Conservation (phyloP, 2,113 vertebrate species). For the Corythoichthys intestinalis region DNA sequence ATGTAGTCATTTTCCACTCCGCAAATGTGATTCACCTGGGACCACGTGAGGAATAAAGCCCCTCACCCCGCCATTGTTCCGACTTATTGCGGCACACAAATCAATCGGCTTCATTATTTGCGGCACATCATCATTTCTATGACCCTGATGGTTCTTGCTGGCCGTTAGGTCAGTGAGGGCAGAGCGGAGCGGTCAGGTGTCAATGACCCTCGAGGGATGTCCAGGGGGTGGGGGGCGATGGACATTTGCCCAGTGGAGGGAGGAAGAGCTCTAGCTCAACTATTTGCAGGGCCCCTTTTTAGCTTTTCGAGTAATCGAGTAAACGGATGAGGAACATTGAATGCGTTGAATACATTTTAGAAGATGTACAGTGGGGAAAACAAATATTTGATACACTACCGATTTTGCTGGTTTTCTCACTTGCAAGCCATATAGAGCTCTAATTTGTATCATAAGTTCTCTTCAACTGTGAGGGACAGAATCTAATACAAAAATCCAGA, state of each 20-base stretch:
- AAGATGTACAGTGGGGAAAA: too few species aligned
- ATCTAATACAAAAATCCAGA: too few species aligned
- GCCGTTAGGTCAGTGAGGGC: not conserved
- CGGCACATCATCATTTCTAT: constrained; percentile 51
- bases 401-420: too few species aligned
- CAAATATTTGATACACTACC: too few species aligned
- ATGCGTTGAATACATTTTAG: too few species aligned
- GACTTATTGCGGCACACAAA: constrained; percentile 37
- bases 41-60: constrained; percentile 20
- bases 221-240: not conserved
- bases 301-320: not conserved
- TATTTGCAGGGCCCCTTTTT: constrained; percentile 23
- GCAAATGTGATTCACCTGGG: constrained; percentile 17
- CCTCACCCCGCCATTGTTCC: constrained; percentile 26
- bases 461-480: too few species aligned
- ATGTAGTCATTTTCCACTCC: constrained; percentile 23
- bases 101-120: constrained; percentile 56
- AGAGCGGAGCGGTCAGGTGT: constrained; percentile 3
- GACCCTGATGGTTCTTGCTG: not conserved
- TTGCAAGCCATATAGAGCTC: too few species aligned
- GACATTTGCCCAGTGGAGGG: constrained; percentile 34
- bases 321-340: too few species aligned
- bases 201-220: constrained; percentile 41
- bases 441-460: too few species aligned
- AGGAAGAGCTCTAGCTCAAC: constrained; percentile 31